A percentile compares a stretch with the other conserved stretches of the same genome.
These are phyloP conservation scores for Heliconius cydno DNA, from an alignment of 2,888 invertebrate species.

Conservation along the genomic window DNA sequence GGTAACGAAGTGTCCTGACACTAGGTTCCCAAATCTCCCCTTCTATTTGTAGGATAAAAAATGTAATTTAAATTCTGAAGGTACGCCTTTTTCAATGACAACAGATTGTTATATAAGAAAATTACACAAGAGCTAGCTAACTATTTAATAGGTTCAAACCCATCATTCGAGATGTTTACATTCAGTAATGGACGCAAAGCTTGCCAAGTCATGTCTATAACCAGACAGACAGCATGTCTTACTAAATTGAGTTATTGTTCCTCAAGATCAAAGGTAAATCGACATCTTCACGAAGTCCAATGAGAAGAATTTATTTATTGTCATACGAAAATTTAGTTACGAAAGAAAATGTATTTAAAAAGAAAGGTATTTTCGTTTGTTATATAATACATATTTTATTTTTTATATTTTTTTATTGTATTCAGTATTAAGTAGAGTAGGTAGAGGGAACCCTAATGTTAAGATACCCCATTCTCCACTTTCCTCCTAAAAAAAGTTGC, in stretches of 20 bases:
- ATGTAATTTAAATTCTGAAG: too few species aligned
- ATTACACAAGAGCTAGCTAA: background rate
- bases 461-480: background rate
- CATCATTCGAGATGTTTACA: constrained; percentile 17
- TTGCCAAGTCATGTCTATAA: constrained; percentile 17
- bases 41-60: too few species aligned
- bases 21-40: background rate
- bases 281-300: background rate
- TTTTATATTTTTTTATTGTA: background rate
- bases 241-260: constrained; percentile 14
- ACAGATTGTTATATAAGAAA: background rate
- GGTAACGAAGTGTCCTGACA: background rate
- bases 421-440: background rate
- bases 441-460: background rate
- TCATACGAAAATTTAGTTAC: background rate
- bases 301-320: background rate
- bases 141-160: constrained; percentile 3
- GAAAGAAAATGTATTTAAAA: background rate
- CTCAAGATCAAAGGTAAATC: constrained; percentile 7
- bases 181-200: constrained; percentile 16
- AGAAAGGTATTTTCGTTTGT: too few species aligned
- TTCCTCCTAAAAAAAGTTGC: background rate
- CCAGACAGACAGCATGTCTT: constrained; percentile 15
- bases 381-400: background rate
- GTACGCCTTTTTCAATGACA: too few species aligned